phyloP scores from a whole-genome alignment of 2,888 invertebrate species.

The Rugalucina vietnamica region DNA sequence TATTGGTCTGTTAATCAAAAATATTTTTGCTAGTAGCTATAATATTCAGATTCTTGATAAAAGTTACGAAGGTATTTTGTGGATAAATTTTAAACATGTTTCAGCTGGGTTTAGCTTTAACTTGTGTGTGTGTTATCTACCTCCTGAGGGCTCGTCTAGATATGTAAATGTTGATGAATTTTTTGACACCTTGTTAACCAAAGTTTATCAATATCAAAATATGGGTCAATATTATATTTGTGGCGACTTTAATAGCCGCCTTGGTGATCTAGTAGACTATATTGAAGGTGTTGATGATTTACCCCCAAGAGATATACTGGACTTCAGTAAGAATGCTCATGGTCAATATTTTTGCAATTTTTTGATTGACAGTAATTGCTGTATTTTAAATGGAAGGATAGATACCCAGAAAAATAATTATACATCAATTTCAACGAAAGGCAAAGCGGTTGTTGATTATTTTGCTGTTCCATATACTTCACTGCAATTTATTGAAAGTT shows the following conservation, averaged over 20 bases:
- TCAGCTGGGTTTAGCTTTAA: neutral
- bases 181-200: slow-evolving; percentile 18
- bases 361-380: neutral
- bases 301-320: slow-evolving; percentile 10
- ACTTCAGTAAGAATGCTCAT: slow-evolving; percentile 3
- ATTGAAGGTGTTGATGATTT: slow-evolving; percentile 21
- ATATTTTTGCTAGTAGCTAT: neutral
- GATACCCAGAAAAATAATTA: neutral
- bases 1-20: slow-evolving; percentile 17
- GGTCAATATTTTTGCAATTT: slow-evolving; percentile 1
- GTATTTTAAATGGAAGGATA: slow-evolving; percentile 15
- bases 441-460: slow-evolving; percentile 1
- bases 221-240: slow-evolving; percentile 5
- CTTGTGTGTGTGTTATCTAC: slow-evolving; percentile 32
- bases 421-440: neutral
- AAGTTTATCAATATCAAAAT: slow-evolving; percentile 27
- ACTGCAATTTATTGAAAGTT: neutral
- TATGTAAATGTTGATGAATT: slow-evolving; percentile 9
- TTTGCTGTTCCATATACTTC: neutral
- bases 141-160: slow-evolving; percentile 20
- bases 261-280: slow-evolving; percentile 21
- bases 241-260: slow-evolving; percentile 26
- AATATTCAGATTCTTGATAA: slow-evolving; percentile 10
- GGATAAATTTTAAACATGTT: slow-evolving; percentile 20
- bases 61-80: slow-evolving; percentile 23